These are phyloP conservation scores for Zaprionus lineosus DNA, from an alignment of 2,888 invertebrate genomes.

Conservation along the genomic window DNA sequence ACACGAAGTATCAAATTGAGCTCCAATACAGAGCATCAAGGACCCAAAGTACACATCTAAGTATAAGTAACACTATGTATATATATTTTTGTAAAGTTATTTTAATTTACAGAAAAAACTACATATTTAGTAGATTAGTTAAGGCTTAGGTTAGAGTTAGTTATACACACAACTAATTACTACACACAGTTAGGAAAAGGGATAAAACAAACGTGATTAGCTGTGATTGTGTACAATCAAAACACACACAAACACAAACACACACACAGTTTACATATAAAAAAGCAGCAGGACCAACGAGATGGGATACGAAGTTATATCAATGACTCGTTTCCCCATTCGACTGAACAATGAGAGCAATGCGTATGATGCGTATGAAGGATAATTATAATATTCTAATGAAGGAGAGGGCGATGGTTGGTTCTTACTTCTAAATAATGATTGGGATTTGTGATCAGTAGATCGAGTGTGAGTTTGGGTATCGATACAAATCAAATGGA, in stretches of 20 bases:
- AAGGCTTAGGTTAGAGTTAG: slow-evolving; percentile 17
- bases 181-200: slow-evolving; percentile 53
- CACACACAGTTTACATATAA: slow-evolving; percentile 41
- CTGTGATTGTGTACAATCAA: slow-evolving; percentile 43
- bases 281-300: slow-evolving; percentile 30
- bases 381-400: slow-evolving; percentile 10
- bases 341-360: slow-evolving; percentile 17
- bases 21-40: no score
- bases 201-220: slow-evolving; percentile 34
- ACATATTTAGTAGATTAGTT: slow-evolving; percentile 38
- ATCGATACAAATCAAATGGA: slow-evolving; percentile 39
- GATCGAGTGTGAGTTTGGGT: background rate
- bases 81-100: no score
- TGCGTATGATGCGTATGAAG: slow-evolving; percentile 34
- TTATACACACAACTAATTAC: slow-evolving; percentile 51
- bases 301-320: slow-evolving; percentile 10
- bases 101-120: slow-evolving; percentile 36
- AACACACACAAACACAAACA: no score
- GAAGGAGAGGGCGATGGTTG: slow-evolving; percentile 18
- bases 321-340: slow-evolving; percentile 10
- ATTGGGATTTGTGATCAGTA: slow-evolving; percentile 20
- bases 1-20: no score
- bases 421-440: slow-evolving; percentile 5
- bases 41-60: no score
- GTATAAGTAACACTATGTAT: no score